Evolutionary conservation across 2,797 vertebrate genomes (phyloP), one percentile per base, ranked within the genome.

Genomic region (Numenius phaeopus): DNA sequence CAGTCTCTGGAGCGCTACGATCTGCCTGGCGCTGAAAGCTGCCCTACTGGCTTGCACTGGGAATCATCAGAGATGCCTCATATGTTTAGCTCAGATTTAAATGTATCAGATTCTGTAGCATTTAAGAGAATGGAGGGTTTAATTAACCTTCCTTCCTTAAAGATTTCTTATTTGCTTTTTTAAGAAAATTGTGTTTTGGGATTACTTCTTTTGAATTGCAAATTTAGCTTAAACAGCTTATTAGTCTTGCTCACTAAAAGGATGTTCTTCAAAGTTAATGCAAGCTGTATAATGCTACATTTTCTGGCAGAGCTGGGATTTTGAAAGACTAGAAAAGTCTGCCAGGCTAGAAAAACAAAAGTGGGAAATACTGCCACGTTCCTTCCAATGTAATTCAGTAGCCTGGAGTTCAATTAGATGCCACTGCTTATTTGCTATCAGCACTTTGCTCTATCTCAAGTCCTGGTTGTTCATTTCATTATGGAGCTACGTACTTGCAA

Each of bases 51-150:
- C 22, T 88, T 66, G 32, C n/a, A 9, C 1, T 73, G 39, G 23
- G 30, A 69, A 64, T 88, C 6, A 1, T 47, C 61, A 84, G 59
- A 87, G 44, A 66, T 64, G 27, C 20, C 52, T 80, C 39, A 16
- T 40, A 5, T 61, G 27, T 65, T 80, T 32, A 84, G 21, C 29
- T 85, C 29, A 67, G 57, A 22, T 91, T 94, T 76, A 94, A 81
- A 83, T 26, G 32, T 8, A 80, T 75, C 54, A 67, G 22, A 79
- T 71, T 55, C 40, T 64, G 21, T 27, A 78, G 59, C 76, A 76
- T 96, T 92, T 94, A 59, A 92, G 93, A 40, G n/a, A 64, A 29
- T 59, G 54, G 30, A 55, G 40, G 42, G 44, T 95, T 96, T 93
- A 80, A 89, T 81, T 94, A 95, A 91, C 62, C 42, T 17, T 59